Conservation (phyloP, 2,797 vertebrate species). For the Brotula barbata region DNA sequence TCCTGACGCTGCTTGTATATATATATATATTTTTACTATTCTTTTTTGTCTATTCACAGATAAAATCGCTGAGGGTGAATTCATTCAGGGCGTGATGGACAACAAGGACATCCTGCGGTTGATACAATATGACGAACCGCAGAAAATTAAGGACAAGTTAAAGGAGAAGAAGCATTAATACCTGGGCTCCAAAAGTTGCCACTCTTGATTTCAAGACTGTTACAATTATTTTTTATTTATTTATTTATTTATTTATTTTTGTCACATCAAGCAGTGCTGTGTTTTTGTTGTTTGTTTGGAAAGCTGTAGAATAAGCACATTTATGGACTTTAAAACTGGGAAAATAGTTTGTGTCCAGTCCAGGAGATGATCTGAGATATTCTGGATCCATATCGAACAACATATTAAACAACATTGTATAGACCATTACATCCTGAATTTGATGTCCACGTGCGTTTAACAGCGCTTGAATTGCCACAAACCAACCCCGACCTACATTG, state of each 20-base stretch:
- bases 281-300: constrained; percentile 6
- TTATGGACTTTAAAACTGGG: not conserved
- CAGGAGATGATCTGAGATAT: not conserved
- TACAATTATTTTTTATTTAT: constrained; percentile 35
- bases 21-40: too few relatives aligned
- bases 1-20: not conserved
- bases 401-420: not conserved
- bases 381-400: constrained; percentile 5
- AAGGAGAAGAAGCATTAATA: constrained; percentile 82
- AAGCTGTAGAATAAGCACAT: not conserved
- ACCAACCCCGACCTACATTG: not conserved
- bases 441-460: not conserved
- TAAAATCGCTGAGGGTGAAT: constrained; percentile 89
- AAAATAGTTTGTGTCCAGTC: not conserved
- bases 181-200: not conserved
- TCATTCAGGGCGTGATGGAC: constrained; percentile 88
- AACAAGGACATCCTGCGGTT: constrained; percentile 90
- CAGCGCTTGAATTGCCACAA: not conserved
- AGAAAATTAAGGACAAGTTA: constrained; percentile 84
- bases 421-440: not conserved
- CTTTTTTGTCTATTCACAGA: constrained; percentile 68
- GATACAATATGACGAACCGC: constrained; percentile 89
- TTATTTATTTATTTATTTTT: constrained; percentile 14
- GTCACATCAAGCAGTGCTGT: not conserved
- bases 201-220: constrained; percentile 48